Evolutionary conservation across 2,113 vertebrate species (phyloP), one percentile per base, ranked within the genome.

Genomic region (Calidris pygmaea): DNA sequence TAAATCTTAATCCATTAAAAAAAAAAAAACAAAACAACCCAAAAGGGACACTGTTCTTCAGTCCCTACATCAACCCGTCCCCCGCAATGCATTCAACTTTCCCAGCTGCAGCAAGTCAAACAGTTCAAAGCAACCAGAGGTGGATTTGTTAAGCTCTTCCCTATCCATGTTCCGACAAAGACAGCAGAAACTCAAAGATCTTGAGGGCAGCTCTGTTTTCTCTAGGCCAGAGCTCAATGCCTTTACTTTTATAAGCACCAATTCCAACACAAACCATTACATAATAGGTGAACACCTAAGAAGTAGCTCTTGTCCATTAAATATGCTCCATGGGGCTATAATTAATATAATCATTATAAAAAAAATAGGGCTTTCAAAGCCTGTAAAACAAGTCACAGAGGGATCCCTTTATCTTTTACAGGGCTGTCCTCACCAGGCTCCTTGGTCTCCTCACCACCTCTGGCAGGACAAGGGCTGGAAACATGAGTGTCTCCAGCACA

Each of bases 361-460:
- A 95, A 93, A 89, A n/a, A 2, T 32, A 89, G 37, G 45, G 24
- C 26, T 87, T 89, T 92, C 66, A 80, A 87, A 94, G 80, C 73
- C 89, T 78, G 80, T 82, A 87, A 87, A 93, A 92, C 88, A 89
- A 91, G 81, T 85, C 66, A 89, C 1, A 73, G 86, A 92, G 22
- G 17, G 77, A 90, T 68, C 48, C 35, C 81, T 85, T 71, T 94
- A 95, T 87, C 88, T 93, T 93, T 68, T 66, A 84, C 34, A 79
- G 58, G 58, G 32, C 45, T 76, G 74, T 68, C 62, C 65, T 52
- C 39, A 35, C 24, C 12, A 56, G 8, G 9, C 12, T 83, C 4
- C 48, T 60, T 8, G 10, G 17, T 47, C 65, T 87, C 65, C 82
- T 92, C 13, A 1, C 23, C 30, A 81, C 53, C 30, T 74, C 66